A percentile compares a stretch with the other conserved stretches of the same genome.
Evolutionary conservation across 1,140 invertebrate genomes (phyloP).

Genomic region (Anadara kagoshimensis): DNA sequence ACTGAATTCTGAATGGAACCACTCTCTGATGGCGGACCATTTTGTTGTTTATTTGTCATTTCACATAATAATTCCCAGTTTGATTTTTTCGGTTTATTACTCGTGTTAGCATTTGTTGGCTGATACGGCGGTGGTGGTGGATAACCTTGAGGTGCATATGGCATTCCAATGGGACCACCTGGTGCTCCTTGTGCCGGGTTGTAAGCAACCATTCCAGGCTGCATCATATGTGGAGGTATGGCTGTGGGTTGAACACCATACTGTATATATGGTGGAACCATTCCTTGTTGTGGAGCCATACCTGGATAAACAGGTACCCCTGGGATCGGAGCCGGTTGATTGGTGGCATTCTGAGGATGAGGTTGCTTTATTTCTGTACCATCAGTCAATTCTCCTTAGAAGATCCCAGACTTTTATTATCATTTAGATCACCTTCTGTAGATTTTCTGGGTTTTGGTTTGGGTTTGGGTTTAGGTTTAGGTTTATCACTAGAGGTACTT

Average conservation of each 20-base stretch:
- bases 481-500: slow-evolving; percentile 5
- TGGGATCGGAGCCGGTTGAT: background rate
- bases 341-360: background rate
- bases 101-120: slow-evolving; percentile 6
- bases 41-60: slow-evolving; percentile 40
- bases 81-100: slow-evolving; percentile 42
- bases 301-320: slow-evolving; percentile 14
- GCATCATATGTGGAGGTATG: slow-evolving; percentile 2
- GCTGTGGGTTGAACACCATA: slow-evolving; percentile 23
- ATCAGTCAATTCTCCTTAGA: slow-evolving; percentile 1
- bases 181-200: background rate
- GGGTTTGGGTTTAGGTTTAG: slow-evolving; percentile 53
- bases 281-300: background rate
- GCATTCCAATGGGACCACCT: background rate
- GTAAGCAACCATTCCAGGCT: background rate
- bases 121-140: background rate
- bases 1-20: slow-evolving; percentile 52
- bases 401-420: slow-evolving; percentile 19
- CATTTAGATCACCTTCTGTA: slow-evolving; percentile 6
- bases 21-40: slow-evolving; percentile 25
- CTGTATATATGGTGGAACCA: slow-evolving; percentile 15
- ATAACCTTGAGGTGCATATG: background rate
- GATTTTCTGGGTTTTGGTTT: slow-evolving; percentile 62
- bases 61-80: slow-evolving; percentile 54
- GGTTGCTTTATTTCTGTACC: background rate